These are phyloP conservation scores for Sarcoramphus papa DNA, from an alignment of 2,797 vertebrate genomes.

Conservation along the genomic window DNA sequence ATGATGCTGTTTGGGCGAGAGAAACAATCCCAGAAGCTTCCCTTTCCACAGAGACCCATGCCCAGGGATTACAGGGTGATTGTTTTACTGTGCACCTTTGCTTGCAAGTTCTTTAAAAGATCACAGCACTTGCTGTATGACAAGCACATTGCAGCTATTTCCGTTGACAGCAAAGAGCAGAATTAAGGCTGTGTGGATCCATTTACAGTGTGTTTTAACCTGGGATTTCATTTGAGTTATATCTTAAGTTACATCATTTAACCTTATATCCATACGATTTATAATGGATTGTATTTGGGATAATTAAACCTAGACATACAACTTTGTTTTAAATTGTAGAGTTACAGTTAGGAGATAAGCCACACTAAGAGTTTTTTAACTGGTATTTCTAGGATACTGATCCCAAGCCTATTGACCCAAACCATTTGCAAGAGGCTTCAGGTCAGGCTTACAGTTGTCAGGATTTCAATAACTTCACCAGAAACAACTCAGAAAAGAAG, in stretches of 20 bases:
- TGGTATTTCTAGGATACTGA: neutral
- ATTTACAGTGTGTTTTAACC: neutral
- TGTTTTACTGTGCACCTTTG: neutral
- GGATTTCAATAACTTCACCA: neutral
- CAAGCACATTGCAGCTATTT: neutral
- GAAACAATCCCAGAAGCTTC: neutral
- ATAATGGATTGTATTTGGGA: neutral
- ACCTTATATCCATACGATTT: neutral
- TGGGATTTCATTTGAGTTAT: neutral
- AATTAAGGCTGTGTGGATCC: neutral
- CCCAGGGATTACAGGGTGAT: neutral
- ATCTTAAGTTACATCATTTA: neutral
- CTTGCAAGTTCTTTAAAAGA: neutral
- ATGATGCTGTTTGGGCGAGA: neutral
- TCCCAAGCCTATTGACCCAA: neutral
- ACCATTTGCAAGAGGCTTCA: neutral
- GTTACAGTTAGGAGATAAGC: neutral
- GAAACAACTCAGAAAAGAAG: neutral
- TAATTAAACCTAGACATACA: neutral
- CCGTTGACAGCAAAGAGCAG: neutral
- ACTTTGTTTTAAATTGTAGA: neutral
- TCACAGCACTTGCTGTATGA: neutral
- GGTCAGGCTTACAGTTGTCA: neutral
- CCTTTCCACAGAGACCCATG: neutral
- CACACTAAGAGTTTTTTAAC: neutral